Conservation (phyloP, 2,797 vertebrate species). For the Glossophaga mutica region DNA sequence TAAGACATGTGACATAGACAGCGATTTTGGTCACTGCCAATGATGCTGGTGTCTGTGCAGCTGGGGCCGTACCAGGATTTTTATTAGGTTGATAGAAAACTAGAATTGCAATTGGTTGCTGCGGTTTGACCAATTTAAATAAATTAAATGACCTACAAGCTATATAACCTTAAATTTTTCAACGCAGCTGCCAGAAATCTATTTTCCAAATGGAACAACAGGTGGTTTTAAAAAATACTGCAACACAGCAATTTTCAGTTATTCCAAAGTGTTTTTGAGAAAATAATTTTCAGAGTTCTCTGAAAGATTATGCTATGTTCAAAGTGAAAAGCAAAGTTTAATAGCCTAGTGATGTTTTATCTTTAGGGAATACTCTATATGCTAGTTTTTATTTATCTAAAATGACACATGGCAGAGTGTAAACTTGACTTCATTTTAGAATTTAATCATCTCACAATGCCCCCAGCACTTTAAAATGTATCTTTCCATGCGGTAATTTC, state of each 20-base stretch:
- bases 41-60: too few relatives aligned
- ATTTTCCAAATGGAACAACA: conserved; percentile 53
- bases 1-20: too few relatives aligned
- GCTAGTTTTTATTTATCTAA: not conserved
- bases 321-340: conserved; percentile 31
- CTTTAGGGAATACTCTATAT: not conserved
- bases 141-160: conserved; percentile 47
- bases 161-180: not conserved
- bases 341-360: not conserved
- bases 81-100: conserved; percentile 20
- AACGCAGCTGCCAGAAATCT: conserved; percentile 46
- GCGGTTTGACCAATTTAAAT: conserved; percentile 44
- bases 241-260: conserved; percentile 10
- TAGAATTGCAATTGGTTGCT: not conserved
- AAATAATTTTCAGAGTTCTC: conserved; percentile 45
- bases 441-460: not conserved
- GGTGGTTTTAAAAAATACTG: conserved; percentile 59
- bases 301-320: conserved; percentile 31
- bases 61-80: not conserved
- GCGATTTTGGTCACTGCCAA: not conserved
- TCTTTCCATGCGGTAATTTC: not conserved
- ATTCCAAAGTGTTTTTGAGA: conserved; percentile 19
- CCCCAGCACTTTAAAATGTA: not conserved
- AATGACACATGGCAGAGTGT: not conserved
- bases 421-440: not conserved